Percentiles rank a stretch among this genome's conserved stretches.
Evolutionary conservation across 2,888 invertebrate genomes (phyloP).

Genomic region (Endotricha flammealis): DNA sequence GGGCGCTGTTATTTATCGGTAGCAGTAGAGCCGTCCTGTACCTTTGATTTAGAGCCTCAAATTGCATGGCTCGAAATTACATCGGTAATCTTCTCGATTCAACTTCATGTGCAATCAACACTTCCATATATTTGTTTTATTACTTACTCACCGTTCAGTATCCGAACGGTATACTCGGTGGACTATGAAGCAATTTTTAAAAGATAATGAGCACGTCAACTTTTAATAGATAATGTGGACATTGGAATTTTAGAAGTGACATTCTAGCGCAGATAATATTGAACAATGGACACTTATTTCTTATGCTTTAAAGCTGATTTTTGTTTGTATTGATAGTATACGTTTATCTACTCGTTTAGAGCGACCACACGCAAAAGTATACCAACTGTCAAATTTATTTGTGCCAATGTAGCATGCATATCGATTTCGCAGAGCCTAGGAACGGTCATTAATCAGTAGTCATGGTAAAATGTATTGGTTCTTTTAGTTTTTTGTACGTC

Average conservation of each 20-base stretch:
- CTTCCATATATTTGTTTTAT: constrained; percentile 24
- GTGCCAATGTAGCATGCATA: constrained; percentile 8
- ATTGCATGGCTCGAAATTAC: constrained; percentile 62
- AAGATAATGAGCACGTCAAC: constrained; percentile 12
- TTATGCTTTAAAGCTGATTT: constrained; percentile 1
- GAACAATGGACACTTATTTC: not conserved
- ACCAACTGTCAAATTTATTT: constrained; percentile 6
- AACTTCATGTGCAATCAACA: constrained; percentile 46
- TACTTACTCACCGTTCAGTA: constrained; percentile 1
- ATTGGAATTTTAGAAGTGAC: constrained; percentile 5
- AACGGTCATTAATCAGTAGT: constrained; percentile 11
- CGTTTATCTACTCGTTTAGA: not conserved
- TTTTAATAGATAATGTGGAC: constrained; percentile 8
- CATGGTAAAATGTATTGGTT: constrained; percentile 4
- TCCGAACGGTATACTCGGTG: constrained; percentile 1
- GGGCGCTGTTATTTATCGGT: constrained; percentile 67
- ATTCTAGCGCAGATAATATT: not conserved
- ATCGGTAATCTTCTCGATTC: constrained; percentile 45
- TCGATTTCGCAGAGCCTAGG: constrained; percentile 1
- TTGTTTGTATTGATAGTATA: not conserved
- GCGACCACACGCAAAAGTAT: constrained; percentile 11
- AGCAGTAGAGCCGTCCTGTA: constrained; percentile 47
- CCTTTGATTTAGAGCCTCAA: constrained; percentile 70
- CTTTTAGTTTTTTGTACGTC: constrained; percentile 6
- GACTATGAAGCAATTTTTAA: constrained; percentile 11